Base-by-base conservation (phyloP, 92 coral and sea anemone species). In the Actinernus sp. region DNA sequence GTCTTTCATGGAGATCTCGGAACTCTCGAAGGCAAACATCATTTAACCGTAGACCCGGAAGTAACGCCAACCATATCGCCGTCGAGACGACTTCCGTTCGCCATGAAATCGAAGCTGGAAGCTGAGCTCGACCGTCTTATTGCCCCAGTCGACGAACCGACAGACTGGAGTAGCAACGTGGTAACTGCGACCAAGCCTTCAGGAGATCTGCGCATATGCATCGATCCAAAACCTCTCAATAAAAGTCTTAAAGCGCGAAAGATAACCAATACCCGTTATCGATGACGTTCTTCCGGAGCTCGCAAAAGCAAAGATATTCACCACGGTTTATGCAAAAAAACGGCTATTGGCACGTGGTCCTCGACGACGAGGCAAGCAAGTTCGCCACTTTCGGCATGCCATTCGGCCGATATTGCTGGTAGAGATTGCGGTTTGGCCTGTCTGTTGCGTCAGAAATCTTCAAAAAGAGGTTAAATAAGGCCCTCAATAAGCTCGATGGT, bases 121-220 rank as follows among this genome's bases (percentile, higher is more conserved):
- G 41, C 41, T 14, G 7, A 14, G 14, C 41, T 36, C 41, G 7
- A 14, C 41, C 14, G 8, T 3, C 51, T 44, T 13, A 1, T 46
- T 9, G 14, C 36, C 3, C 66, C 65, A 2, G 32, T 65, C 14
- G 73, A 65, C 25, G 66, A 65, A 31, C 73, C 73, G 7, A 65
- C 73, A 3, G 73, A 65, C n/a, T 65, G 73, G 73, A 62, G 45
- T 19, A 65, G 73, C 65, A 51, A 65, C 37, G 14, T 26, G 17
- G 67, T 37, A 17, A 31, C 23, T 13, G 73, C 73, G 24, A 65
- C 73, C 32, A 49, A 65, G 36, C 36, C 27, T 17, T 65, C 66
- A 8, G 73, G 73, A 28, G 73, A 65, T 21, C 45, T 65, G 8
- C 38, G 73, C 34, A 19, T 65, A 22, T 67, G 73, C 73, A 3